Evolutionary conservation across 2,888 invertebrate species (phyloP).

Genomic region (Tanytarsus gracilentus): DNA sequence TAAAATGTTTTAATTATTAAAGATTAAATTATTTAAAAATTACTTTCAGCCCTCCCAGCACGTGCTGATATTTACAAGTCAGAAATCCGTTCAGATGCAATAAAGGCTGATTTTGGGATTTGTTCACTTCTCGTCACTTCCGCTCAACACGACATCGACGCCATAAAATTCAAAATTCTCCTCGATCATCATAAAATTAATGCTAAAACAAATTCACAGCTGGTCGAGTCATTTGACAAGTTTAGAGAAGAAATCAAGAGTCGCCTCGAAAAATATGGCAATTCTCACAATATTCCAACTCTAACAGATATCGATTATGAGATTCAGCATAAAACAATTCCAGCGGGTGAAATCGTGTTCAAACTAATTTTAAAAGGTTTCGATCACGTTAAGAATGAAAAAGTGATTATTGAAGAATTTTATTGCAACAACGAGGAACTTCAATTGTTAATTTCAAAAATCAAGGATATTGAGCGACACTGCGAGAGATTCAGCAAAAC

Average conservation of each 20-base stretch:
- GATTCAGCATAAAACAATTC: slow-evolving; percentile 40
- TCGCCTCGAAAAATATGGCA: slow-evolving; percentile 34
- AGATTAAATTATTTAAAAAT: background rate
- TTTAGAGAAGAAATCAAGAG: slow-evolving; percentile 39
- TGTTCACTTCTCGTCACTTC: slow-evolving; percentile 38
- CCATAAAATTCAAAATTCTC: slow-evolving; percentile 35
- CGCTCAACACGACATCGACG: slow-evolving; percentile 38
- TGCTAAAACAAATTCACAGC: slow-evolving; percentile 36
- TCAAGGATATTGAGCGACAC: slow-evolving; percentile 42
- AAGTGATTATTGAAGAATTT: slow-evolving; percentile 40
- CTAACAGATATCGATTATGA: slow-evolving; percentile 42
- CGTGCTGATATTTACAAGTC: slow-evolving; percentile 42
- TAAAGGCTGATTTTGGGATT: slow-evolving; percentile 42
- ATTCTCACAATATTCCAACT: slow-evolving; percentile 37
- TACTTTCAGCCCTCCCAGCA: slow-evolving; percentile 39
- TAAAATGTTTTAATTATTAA: slow-evolving; percentile 32
- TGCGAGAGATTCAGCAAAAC: slow-evolving; percentile 34
- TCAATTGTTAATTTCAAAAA: slow-evolving; percentile 40
- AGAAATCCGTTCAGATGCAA: slow-evolving; percentile 32
- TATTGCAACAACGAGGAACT: slow-evolving; percentile 42
- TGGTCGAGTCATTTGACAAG: slow-evolving; percentile 38
- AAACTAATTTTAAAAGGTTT: slow-evolving; percentile 36
- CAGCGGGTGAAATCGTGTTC: slow-evolving; percentile 38
- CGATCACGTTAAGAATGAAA: slow-evolving; percentile 32
- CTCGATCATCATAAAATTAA: slow-evolving; percentile 36